These are phyloP conservation scores for Drosophila nr. fundita DNA, from an alignment of 2,888 invertebrate genomes.

Conservation along the genomic window DNA sequence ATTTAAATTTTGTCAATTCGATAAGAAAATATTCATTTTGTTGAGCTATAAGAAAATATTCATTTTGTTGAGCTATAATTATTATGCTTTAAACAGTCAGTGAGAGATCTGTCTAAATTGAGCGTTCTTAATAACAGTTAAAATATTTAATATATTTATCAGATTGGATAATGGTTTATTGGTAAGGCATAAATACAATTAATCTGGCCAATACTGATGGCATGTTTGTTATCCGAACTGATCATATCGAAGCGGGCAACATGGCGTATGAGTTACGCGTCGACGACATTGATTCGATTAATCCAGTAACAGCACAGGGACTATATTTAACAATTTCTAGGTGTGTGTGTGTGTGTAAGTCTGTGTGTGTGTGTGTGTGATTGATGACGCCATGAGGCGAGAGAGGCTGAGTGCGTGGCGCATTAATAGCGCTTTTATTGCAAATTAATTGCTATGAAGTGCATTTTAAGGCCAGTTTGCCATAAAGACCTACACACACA, in stretches of 20 bases:
- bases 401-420: conserved; percentile 2
- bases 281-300: conserved; percentile 26
- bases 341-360: neutral
- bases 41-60: neutral
- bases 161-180: neutral
- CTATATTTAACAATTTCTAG: neutral
- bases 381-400: conserved; percentile 37
- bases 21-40: neutral
- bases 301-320: conserved; percentile 17
- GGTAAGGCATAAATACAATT: neutral
- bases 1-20: neutral
- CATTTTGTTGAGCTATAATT: neutral
- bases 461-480: conserved; percentile 50
- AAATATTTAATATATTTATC: neutral
- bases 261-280: conserved; percentile 46
- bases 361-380: conserved; percentile 8
- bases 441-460: conserved; percentile 79
- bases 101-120: neutral
- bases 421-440: conserved; percentile 72
- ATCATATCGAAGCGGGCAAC: neutral
- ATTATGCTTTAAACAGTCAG: neutral
- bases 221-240: neutral
- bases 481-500: conserved; percentile 35
- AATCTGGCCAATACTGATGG: neutral
- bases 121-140: neutral